Evolutionary conservation across 1,140 invertebrate genomes (phyloP).

Genomic region (Lethocerus indicus): DNA sequence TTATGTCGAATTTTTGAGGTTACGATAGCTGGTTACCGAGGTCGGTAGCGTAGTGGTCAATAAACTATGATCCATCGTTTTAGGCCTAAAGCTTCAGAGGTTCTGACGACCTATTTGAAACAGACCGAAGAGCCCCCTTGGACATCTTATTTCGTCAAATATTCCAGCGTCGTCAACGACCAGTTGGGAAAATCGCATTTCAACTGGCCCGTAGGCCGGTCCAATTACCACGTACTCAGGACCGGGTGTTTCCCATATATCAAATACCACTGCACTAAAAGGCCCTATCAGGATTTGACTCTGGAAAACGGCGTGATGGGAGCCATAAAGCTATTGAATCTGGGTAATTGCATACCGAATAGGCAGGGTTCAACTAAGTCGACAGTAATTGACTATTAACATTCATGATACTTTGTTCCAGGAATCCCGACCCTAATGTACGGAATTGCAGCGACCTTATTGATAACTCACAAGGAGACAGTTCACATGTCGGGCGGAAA

Average conservation of each 20-base stretch:
- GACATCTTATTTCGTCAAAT: conserved; percentile 79
- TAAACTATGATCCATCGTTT: conserved; percentile 3
- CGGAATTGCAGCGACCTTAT: conserved; percentile 12
- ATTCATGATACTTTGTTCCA: conserved; percentile 3
- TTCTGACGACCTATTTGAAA: conserved; percentile 66
- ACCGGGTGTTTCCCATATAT: conserved; percentile 91
- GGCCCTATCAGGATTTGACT: conserved; percentile 50
- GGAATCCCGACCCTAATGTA: conserved; percentile 16
- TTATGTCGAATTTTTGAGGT: neutral
- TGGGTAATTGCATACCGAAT: too few species aligned
- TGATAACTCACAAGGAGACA: conserved; percentile 15
- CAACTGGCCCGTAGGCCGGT: conserved; percentile 66
- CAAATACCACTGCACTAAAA: conserved; percentile 87
- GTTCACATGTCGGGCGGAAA: conserved; percentile 10
- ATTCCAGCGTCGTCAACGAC: conserved; percentile 55
- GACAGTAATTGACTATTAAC: too few species aligned
- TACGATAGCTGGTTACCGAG: neutral
- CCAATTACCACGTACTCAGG: conserved; percentile 77
- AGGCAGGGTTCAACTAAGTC: too few species aligned
- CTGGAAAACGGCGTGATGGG: conserved; percentile 73
- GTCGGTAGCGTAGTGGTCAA: too few species aligned
- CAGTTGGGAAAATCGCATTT: conserved; percentile 78
- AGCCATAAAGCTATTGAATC: conserved; percentile 74
- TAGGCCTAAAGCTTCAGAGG: conserved; percentile 23
- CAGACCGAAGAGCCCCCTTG: conserved; percentile 75